Base-by-base conservation (phyloP, 2,113 vertebrate species). In the Pimephales promelas region DNA sequence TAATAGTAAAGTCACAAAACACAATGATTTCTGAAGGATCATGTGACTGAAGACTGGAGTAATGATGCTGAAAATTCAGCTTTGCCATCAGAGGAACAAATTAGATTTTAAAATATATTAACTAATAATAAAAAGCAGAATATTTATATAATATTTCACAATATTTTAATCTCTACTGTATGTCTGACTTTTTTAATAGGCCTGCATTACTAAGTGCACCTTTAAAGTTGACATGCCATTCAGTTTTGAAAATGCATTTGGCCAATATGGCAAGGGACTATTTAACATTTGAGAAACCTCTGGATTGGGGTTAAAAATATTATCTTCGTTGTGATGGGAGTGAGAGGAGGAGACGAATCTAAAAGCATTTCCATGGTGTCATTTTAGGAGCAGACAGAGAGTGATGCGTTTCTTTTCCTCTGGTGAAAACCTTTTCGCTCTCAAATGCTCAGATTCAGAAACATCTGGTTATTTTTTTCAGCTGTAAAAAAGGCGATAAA, bases 391-490 rank as follows among this genome's bases (percentile, higher is more conserved):
- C 89, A 88, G 87, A 78, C 76, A 71, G 20, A 85, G 36, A 75
- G 54, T 45, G 24, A 22, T 82, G 20, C 52, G 16, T 66, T 82
- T 78, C 5, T 59, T 77, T 71, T 59, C 18, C 84, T 84, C 59
- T 85, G 49, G 59, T 85, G 40, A 62, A 76, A 89, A 78, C 83
- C 86, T 88, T 86, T 77, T 86, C 87, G 89, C 87, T 88, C 90
- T 90, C 92, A 94, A 89, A 93, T 92, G 91, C 82, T 89, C 64
- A 87, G 86, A 87, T 90, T 76, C 88, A 88, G 86, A 87, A 89
- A 90, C 92, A 93, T 94, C 91, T 93, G 92, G 87, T 90, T 86
- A 40, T 70, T 81, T 34, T 24, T 62, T 83, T 87, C 68, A 71
- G 81, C 31, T 64, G 78, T 82, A 84, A 88, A 79, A 84, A 57